Percentiles rank a stretch among this genome's conserved stretches.
These are phyloP conservation scores for Latrodectus geometricus DNA, from an alignment of 1,140 invertebrate species.

Conservation along the genomic window DNA sequence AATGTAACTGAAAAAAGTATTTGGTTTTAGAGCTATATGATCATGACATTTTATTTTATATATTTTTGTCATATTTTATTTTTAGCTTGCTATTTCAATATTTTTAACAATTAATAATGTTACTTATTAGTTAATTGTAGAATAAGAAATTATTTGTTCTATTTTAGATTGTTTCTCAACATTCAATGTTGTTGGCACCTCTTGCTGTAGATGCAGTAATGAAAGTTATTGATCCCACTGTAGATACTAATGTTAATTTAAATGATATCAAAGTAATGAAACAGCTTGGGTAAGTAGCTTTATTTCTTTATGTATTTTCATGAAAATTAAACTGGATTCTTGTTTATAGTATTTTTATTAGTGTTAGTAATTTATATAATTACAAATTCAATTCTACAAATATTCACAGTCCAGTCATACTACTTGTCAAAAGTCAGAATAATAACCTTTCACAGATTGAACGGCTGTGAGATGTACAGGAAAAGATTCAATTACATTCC, in stretches of 20 bases:
- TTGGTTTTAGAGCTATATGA: too few relatives aligned
- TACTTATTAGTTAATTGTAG: not conserved
- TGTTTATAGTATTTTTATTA: not conserved
- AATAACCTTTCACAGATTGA: too few relatives aligned
- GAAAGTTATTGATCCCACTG: conserved; percentile 80
- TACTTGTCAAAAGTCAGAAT: too few relatives aligned
- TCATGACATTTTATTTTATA: too few relatives aligned
- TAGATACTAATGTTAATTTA: conserved; percentile 78
- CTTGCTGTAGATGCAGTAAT: conserved; percentile 97
- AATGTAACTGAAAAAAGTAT: too few relatives aligned
- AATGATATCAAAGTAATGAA: conserved; percentile 95
- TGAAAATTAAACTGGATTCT: not conserved
- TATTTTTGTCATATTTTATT: too few relatives aligned
- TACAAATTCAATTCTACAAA: not conserved
- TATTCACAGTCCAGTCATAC: too few relatives aligned
- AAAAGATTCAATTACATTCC: too few relatives aligned
- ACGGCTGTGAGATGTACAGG: too few relatives aligned
- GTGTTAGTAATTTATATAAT: not conserved
- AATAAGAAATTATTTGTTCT: not conserved
- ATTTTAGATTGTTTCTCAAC: conserved; percentile 90
- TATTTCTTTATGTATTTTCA: not conserved
- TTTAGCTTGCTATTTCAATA: too few relatives aligned
- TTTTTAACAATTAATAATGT: not conserved
- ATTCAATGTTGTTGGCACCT: conserved; percentile 92
- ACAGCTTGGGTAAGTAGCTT: conserved; percentile 80